phyloP scores from a whole-genome alignment of 2,888 invertebrate genomes.

The Phaedon cochleariae region DNA sequence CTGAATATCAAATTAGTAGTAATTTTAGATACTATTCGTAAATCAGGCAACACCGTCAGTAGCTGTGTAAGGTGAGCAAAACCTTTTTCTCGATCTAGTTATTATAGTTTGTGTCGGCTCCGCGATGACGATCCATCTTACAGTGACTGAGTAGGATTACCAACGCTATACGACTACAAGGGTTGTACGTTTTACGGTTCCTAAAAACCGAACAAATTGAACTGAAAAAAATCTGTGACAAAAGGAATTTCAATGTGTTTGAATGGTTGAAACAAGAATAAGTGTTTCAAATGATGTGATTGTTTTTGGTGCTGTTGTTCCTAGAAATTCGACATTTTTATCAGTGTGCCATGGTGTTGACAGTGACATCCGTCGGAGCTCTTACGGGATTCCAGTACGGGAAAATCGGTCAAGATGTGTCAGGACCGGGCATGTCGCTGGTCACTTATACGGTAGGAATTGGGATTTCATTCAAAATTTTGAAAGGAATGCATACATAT shows the following conservation, averaged over 20 bases:
- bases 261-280: too few species aligned
- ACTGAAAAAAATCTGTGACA: too few species aligned
- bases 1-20: too few species aligned
- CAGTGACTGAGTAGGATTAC: too few species aligned
- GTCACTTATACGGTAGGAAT: conserved; percentile 25
- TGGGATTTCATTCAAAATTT: not conserved
- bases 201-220: too few species aligned
- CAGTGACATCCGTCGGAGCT: conserved; percentile 56
- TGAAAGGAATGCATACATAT: too few species aligned
- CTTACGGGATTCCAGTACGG: conserved; percentile 54
- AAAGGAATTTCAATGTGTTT: too few species aligned
- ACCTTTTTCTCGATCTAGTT: too few species aligned
- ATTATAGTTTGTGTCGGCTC: too few species aligned
- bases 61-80: not conserved
- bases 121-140: too few species aligned
- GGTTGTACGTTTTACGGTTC: too few species aligned
- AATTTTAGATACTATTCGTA: not conserved
- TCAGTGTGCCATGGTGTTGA: conserved; percentile 54
- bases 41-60: not conserved
- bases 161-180: too few species aligned
- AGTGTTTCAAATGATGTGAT: not conserved
- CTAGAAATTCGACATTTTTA: conserved; percentile 14
- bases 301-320: conserved; percentile 2
- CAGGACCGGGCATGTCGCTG: conserved; percentile 21
- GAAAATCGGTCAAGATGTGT: conserved; percentile 50